Evolutionary conservation across 2,888 invertebrate species (phyloP), one percentile per base, ranked within the genome.

Genomic region (Sminthurides aquaticus): DNA sequence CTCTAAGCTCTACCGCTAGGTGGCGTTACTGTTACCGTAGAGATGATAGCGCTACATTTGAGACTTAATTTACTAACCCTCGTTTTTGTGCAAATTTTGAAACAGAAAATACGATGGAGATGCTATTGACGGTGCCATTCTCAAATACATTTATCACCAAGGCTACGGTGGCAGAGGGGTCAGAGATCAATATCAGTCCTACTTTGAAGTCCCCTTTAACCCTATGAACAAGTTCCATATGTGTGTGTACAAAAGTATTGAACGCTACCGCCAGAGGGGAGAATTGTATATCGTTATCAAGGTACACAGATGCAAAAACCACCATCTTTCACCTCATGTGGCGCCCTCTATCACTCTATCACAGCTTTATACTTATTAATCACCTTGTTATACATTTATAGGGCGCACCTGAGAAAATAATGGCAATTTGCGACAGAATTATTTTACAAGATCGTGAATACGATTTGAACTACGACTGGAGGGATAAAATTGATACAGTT

Each of bases 141-240:
- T 95, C 74, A 93, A 92, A 79, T 93, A 91, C 79, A 91, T 92
- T 90, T 92, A 93, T 83, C 82, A 92, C 72, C 91, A 91, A 60
- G 83, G 91, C 34, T 92, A 92, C 56, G 90, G 92, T 77, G 89
- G 93, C 0, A 81, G 90, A 84, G 84, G 86, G 2, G 88, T 91
- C 76, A 84, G 93, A 74, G 87, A 87, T 77, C 86, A 88, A 74
- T 91, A 92, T 80, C 89, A 88, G 83, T 94, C 94, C 79, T 87
- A 87, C 59, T 88, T 88, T 79, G 94, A 95, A 81, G 84, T 95
- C 77, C 94, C 95, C 59, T 95, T 95, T 84, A 95, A 95, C 81
- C 94, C 94, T 0, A 92, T 92, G 74, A 94, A 94, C 81, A 95
- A 95, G 80, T 93, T 91, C 79, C 91, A 95, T 76, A 89, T 96